Percentiles rank a stretch among this genome's conserved stretches.
These are phyloP conservation scores for Kryptopterus vitreolus DNA, from an alignment of 2,797 vertebrate genomes.

Conservation along the genomic window DNA sequence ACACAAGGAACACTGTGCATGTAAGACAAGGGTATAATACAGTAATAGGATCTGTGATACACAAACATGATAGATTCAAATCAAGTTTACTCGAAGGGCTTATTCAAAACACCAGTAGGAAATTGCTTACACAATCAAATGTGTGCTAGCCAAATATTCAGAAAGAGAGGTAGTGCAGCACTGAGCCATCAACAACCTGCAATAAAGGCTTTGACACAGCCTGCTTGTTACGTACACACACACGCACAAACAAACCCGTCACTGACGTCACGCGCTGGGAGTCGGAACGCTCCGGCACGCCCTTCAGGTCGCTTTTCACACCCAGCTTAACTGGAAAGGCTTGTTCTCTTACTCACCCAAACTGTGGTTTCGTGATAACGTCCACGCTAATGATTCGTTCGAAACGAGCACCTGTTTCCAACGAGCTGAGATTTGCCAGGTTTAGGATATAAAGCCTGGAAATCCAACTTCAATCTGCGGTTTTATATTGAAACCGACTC, in stretches of 20 bases:
- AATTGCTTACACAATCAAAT: not conserved
- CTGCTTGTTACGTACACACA: slow-evolving; percentile 12
- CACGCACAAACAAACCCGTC: slow-evolving; percentile 50
- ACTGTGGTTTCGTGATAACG: not conserved
- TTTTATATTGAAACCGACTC: not conserved
- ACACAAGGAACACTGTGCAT: not conserved
- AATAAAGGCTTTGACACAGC: slow-evolving; percentile 36
- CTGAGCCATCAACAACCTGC: slow-evolving; percentile 15
- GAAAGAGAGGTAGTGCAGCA: not conserved
- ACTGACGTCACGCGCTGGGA: slow-evolving; percentile 63
- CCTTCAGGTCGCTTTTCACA: slow-evolving; percentile 44
- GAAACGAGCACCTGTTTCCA: not conserved
- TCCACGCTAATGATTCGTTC: not conserved
- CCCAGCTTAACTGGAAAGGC: slow-evolving; percentile 72
- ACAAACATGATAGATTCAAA: not conserved
- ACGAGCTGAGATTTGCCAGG: not conserved
- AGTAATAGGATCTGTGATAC: not conserved
- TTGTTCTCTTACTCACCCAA: slow-evolving; percentile 60
- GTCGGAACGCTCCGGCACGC: slow-evolving; percentile 53
- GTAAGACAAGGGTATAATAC: not conserved
- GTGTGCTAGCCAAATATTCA: not conserved
- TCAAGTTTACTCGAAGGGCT: not conserved
- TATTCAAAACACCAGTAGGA: not conserved
- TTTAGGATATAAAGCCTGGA: not conserved
- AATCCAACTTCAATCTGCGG: not conserved